These are phyloP conservation scores for Nymphalis io DNA, from an alignment of 1,140 invertebrate species.

Conservation along the genomic window DNA sequence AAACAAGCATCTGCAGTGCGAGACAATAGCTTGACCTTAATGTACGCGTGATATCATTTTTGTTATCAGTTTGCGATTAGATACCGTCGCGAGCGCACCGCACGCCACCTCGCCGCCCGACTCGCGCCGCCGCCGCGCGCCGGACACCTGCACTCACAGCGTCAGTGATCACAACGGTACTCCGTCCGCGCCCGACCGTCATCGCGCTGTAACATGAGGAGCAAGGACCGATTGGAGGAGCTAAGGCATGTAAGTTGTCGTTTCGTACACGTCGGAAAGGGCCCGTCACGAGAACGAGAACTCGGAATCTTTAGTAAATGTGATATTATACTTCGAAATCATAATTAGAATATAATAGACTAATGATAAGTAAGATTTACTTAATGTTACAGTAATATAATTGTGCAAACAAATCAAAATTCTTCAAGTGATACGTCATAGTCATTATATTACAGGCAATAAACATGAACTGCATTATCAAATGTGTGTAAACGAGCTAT, in stretches of 20 bases:
- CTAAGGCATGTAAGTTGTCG: slow-evolving; percentile 52
- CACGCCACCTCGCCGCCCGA: slow-evolving; percentile 14
- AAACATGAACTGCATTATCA: not conserved
- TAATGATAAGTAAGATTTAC: not conserved
- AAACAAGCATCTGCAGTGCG: slow-evolving; percentile 6
- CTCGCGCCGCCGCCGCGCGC: slow-evolving; percentile 8
- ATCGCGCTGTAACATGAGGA: slow-evolving; percentile 43
- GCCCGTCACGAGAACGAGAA: not conserved
- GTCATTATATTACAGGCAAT: not conserved
- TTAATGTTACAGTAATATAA: not conserved
- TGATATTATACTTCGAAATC: not conserved
- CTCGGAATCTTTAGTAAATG: not conserved
- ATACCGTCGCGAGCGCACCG: slow-evolving; percentile 50
- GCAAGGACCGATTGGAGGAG: slow-evolving; percentile 63
- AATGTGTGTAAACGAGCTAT: not conserved
- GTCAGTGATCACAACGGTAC: not conserved
- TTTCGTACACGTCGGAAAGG: not conserved
- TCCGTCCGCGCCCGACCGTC: not conserved
- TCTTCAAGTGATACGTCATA: not conserved
- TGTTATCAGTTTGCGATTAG: slow-evolving; percentile 63
- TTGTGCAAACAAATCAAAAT: not conserved
- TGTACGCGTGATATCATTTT: slow-evolving; percentile 43
- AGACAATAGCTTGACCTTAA: slow-evolving; percentile 8
- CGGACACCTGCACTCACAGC: slow-evolving; percentile 2
- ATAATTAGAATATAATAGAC: not conserved